Percentiles rank a stretch among this genome's conserved stretches.
phyloP scores from a whole-genome alignment of 1,140 invertebrate genomes.

The Gonatopus flavifemur region DNA sequence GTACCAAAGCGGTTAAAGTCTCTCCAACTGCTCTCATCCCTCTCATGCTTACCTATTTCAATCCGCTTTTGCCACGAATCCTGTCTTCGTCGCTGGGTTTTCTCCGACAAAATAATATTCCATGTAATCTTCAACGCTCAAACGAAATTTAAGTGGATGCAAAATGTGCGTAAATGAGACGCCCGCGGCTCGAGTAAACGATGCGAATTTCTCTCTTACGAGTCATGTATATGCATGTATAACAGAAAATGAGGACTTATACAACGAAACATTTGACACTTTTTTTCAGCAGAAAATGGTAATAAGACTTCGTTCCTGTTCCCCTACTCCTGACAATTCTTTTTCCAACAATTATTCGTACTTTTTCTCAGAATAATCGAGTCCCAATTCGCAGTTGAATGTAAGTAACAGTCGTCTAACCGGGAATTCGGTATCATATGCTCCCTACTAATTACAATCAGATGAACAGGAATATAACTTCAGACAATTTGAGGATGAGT shows the following conservation, averaged over 20 bases:
- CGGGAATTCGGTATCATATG: too few species aligned
- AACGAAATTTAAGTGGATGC: slow-evolving; percentile 44
- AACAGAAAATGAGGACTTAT: neutral
- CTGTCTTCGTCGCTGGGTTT: slow-evolving; percentile 7
- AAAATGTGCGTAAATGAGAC: slow-evolving; percentile 42
- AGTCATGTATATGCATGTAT: neutral
- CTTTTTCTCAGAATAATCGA: too few species aligned
- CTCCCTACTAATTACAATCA: too few species aligned
- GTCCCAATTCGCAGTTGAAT: too few species aligned
- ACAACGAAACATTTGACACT: too few species aligned
- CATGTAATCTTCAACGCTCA: slow-evolving; percentile 40
- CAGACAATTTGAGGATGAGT: too few species aligned
- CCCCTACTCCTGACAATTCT: too few species aligned
- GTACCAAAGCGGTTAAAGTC: slow-evolving; percentile 33
- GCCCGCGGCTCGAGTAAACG: slow-evolving; percentile 31
- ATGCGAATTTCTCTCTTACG: slow-evolving; percentile 13
- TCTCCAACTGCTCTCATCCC: neutral
- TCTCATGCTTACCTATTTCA: neutral
- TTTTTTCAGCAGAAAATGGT: too few species aligned
- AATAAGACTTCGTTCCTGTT: too few species aligned
- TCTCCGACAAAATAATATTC: slow-evolving; percentile 40
- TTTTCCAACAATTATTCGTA: too few species aligned
- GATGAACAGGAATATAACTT: too few species aligned
- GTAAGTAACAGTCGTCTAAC: too few species aligned
- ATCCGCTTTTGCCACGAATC: neutral